A percentile compares a stretch with the other conserved stretches of the same genome.
Evolutionary conservation across 1,140 invertebrate species (phyloP).

Genomic region (Pseudomyrmex concolor): DNA sequence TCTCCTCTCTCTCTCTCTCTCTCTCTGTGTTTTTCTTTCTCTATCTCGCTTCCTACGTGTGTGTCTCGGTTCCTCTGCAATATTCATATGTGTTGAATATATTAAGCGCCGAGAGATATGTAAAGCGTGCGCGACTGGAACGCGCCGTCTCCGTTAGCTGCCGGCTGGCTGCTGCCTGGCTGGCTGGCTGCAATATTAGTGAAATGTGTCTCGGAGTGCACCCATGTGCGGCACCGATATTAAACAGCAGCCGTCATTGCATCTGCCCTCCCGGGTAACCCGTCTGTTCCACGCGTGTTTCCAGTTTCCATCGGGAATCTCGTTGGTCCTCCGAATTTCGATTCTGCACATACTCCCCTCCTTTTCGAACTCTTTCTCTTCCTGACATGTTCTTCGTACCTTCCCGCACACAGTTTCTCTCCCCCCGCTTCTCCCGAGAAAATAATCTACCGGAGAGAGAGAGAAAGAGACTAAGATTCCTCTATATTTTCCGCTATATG

Average conservation of each 20-base stretch:
- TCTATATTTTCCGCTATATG: conserved; percentile 79
- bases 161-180: conserved; percentile 52
- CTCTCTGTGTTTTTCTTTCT: conserved; percentile 60
- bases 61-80: conserved; percentile 71
- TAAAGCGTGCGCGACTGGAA: conserved; percentile 74
- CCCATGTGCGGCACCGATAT: conserved; percentile 83
- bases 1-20: conserved; percentile 56
- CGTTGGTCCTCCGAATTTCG: conserved; percentile 47
- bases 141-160: conserved; percentile 51
- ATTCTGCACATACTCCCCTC: conserved; percentile 5
- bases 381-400: conserved; percentile 4
- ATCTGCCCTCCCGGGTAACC: conserved; percentile 76
- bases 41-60: conserved; percentile 51
- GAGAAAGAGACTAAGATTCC: not conserved
- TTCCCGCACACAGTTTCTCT: not conserved
- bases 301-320: conserved; percentile 50
- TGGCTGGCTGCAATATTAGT: conserved; percentile 78
- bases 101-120: conserved; percentile 83
- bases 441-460: conserved; percentile 6
- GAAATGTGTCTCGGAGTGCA: conserved; percentile 81
- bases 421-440: not conserved
- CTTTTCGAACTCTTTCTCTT: conserved; percentile 27
- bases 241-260: conserved; percentile 82
- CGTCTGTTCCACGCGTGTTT: conserved; percentile 65
- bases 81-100: conserved; percentile 85